phyloP scores from a whole-genome alignment of 2,888 invertebrate genomes.

The Pherbina coryleti region DNA sequence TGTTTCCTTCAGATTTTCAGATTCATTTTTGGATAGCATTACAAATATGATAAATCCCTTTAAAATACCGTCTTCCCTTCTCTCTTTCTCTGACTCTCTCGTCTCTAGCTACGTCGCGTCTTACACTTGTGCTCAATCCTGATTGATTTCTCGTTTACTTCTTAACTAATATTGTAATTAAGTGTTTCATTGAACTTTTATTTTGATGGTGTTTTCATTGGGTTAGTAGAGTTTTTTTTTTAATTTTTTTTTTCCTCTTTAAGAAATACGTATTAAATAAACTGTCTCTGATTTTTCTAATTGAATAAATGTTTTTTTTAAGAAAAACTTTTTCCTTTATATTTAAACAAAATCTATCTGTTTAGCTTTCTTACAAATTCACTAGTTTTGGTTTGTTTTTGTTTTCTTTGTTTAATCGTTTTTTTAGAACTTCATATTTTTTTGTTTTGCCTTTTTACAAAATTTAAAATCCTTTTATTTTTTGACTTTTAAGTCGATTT shows the following conservation, averaged over 20 bases:
- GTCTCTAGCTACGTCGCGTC: background rate
- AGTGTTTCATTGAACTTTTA: slow-evolving; percentile 7
- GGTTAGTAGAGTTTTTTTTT: background rate
- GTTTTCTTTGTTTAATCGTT: background rate
- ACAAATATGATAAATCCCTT: slow-evolving; percentile 28
- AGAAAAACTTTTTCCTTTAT: slow-evolving; percentile 12
- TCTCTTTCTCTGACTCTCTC: background rate
- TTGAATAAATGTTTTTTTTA: background rate
- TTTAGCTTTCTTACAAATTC: slow-evolving; percentile 31
- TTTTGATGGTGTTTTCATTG: slow-evolving; percentile 3
- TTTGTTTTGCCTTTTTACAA: slow-evolving; percentile 21
- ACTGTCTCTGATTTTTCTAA: background rate
- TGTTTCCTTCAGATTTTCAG: slow-evolving; percentile 64
- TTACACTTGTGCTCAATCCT: slow-evolving; percentile 7
- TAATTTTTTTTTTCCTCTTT: background rate
- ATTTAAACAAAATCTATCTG: slow-evolving; percentile 11
- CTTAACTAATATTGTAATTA: background rate
- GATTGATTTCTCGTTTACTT: slow-evolving; percentile 24
- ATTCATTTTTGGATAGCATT: slow-evolving; percentile 27
- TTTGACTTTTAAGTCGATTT: background rate
- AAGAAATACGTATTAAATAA: slow-evolving; percentile 17
- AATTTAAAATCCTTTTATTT: slow-evolving; percentile 34
- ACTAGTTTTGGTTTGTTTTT: slow-evolving; percentile 22
- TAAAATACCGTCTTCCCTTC: background rate
- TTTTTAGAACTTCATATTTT: background rate